phyloP scores from a whole-genome alignment of 2,888 invertebrate genomes.

The Dusona sp. region DNA sequence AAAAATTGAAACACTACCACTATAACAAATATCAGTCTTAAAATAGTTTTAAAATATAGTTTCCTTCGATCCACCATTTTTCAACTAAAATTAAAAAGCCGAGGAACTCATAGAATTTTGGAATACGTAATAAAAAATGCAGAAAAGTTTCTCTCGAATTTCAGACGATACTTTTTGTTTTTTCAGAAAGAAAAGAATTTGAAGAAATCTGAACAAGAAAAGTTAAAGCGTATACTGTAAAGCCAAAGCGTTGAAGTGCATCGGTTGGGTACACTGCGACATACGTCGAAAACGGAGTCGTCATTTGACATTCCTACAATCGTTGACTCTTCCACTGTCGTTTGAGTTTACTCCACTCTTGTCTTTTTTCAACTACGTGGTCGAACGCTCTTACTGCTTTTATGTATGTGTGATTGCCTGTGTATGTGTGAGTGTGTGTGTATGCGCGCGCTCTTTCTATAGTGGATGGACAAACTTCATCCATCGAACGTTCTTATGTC shows the following conservation, averaged over 20 bases:
- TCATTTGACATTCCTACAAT: constrained; percentile 69
- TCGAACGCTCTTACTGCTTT: constrained; percentile 36
- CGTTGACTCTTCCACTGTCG: constrained; percentile 17
- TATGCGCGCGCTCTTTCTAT: background rate
- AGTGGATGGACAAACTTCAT: constrained; percentile 43
- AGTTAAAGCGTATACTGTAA: constrained; percentile 18
- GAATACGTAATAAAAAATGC: background rate
- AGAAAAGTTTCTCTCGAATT: background rate
- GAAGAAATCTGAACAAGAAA: constrained; percentile 18
- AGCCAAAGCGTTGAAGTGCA: constrained; percentile 10
- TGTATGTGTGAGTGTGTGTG: background rate
- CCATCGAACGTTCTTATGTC: constrained; percentile 62
- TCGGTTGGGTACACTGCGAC: constrained; percentile 17
- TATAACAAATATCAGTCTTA: background rate
- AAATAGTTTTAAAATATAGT: background rate
- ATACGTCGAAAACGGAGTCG: constrained; percentile 53
- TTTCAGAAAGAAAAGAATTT: background rate
- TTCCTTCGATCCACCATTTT: background rate
- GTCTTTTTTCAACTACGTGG: constrained; percentile 50
- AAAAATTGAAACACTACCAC: background rate
- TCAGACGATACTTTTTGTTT: background rate
- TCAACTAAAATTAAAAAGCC: background rate
- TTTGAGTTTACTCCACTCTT: constrained; percentile 46
- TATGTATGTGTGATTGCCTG: background rate
- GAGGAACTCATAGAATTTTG: background rate